Percentiles rank a stretch among this genome's conserved stretches.
Evolutionary conservation across 2,113 vertebrate genomes (phyloP).

Genomic region (Dromiciops gliroides): DNA sequence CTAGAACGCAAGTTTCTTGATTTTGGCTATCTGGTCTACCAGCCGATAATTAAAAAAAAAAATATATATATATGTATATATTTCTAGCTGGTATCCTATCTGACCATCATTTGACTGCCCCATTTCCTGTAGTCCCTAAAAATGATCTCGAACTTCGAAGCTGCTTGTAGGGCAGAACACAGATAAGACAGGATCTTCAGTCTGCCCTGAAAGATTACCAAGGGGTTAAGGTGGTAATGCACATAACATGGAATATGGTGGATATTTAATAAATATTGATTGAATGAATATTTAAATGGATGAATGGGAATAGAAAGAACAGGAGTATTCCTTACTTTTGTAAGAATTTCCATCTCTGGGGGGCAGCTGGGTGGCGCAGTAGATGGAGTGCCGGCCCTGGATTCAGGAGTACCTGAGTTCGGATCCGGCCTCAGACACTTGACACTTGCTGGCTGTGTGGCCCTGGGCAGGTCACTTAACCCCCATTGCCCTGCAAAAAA

Average conservation of each 20-base stretch:
- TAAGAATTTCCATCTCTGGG: slow-evolving; percentile 30
- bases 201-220: slow-evolving; percentile 3
- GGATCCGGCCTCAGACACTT: no score
- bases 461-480: no score
- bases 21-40: neutral
- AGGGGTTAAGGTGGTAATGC: slow-evolving; percentile 35
- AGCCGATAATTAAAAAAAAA: neutral
- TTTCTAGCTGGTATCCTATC: neutral
- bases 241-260: neutral
- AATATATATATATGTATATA: neutral
- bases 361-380: no score
- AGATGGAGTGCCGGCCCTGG: no score
- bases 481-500: no score
- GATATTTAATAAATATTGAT: neutral
- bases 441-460: no score
- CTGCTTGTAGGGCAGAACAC: neutral
- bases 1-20: neutral
- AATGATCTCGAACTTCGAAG: slow-evolving; percentile 22
- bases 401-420: no score
- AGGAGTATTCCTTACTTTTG: neutral
- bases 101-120: slow-evolving; percentile 1
- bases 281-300: neutral
- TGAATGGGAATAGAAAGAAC: slow-evolving; percentile 42
- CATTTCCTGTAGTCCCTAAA: neutral
- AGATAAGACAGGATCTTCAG: slow-evolving; percentile 21